phyloP scores from a whole-genome alignment of 2,888 invertebrate genomes.

The Pecten maximus region DNA sequence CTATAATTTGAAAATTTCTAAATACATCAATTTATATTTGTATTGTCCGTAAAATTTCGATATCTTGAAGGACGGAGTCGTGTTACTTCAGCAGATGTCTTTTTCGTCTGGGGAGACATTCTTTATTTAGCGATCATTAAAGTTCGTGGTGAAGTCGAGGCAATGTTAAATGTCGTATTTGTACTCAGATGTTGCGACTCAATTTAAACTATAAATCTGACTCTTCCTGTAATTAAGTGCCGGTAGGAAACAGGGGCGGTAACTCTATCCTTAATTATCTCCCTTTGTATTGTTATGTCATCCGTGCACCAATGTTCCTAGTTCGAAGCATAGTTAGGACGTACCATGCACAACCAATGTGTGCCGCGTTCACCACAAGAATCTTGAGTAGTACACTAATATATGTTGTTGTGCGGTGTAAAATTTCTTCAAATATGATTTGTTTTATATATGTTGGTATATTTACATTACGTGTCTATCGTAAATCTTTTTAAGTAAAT shows the following conservation, averaged over 20 bases:
- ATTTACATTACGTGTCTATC: not conserved
- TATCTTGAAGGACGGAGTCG: not conserved
- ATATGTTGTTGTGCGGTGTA: not conserved
- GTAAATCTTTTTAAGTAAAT: not conserved
- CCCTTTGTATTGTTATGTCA: conserved; percentile 23
- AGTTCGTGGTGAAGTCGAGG: not conserved
- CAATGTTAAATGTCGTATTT: not conserved
- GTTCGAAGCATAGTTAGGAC: not conserved
- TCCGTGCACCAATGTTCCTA: not conserved
- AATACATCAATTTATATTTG: too few relatives aligned
- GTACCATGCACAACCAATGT: not conserved
- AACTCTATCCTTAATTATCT: conserved; percentile 20
- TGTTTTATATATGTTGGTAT: not conserved
- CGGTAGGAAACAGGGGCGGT: conserved; percentile 16
- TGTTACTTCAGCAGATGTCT: not conserved
- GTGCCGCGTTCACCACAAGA: not conserved
- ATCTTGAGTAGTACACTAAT: not conserved
- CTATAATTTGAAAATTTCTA: too few relatives aligned
- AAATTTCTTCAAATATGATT: not conserved
- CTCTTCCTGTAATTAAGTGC: not conserved
- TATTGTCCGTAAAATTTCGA: too few relatives aligned
- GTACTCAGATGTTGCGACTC: conserved; percentile 30
- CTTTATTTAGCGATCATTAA: not conserved
- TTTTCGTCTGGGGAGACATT: not conserved
- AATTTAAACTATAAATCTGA: conserved; percentile 8